Conservation (phyloP, 2,888 invertebrate species). For the Ophioninae sp. region DNA sequence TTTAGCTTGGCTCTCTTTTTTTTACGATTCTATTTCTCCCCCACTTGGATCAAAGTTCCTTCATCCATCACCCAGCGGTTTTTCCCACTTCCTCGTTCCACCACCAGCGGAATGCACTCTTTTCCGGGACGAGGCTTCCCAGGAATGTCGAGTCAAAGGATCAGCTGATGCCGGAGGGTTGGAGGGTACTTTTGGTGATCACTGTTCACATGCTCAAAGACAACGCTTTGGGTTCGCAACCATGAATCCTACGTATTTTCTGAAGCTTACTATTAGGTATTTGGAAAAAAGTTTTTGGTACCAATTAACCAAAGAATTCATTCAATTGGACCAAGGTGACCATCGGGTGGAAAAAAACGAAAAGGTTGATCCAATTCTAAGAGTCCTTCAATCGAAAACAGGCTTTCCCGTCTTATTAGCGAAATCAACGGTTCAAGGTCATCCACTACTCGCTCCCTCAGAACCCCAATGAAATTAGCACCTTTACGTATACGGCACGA, state of each 20-base stretch:
- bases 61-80: slow-evolving; percentile 42
- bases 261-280: too few relatives aligned
- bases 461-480: slow-evolving; percentile 37
- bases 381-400: slow-evolving; percentile 18
- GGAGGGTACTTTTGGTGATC: background rate
- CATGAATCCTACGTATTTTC: background rate
- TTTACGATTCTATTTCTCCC: slow-evolving; percentile 48
- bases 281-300: too few relatives aligned
- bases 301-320: background rate
- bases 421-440: too few relatives aligned
- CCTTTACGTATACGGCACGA: slow-evolving; percentile 30
- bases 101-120: slow-evolving; percentile 52
- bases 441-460: slow-evolving; percentile 4
- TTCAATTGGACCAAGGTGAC: background rate
- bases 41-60: slow-evolving; percentile 47
- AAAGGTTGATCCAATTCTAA: slow-evolving; percentile 14
- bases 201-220: background rate
- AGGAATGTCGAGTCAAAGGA: slow-evolving; percentile 59
- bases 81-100: slow-evolving; percentile 12
- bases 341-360: background rate
- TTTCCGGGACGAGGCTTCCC: slow-evolving; percentile 53
- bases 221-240: background rate
- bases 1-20: slow-evolving; percentile 39
- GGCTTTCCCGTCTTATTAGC: slow-evolving; percentile 7
- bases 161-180: background rate